Percentiles rank a stretch among this genome's conserved stretches.
phyloP scores from a whole-genome alignment of 2,113 vertebrate species.

The Ranitomeya imitator region DNA sequence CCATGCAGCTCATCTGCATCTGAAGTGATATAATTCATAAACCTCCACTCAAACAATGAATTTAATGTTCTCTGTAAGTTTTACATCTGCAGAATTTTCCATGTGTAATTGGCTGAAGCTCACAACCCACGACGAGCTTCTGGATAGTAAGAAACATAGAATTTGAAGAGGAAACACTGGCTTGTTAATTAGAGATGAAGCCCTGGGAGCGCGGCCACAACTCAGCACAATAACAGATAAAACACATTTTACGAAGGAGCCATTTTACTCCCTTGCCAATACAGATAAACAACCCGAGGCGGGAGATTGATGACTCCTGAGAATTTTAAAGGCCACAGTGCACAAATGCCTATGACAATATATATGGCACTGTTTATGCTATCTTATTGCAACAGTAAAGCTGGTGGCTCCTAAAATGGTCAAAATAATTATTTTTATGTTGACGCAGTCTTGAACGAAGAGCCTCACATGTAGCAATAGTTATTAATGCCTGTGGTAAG shows the following conservation, averaged over 20 bases:
- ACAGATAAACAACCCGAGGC: neutral
- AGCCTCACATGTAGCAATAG: neutral
- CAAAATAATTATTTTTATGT: constrained; percentile 32
- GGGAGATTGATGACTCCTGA: neutral
- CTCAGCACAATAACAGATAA: neutral
- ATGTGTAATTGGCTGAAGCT: neutral
- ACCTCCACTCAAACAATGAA: neutral
- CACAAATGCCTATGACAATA: neutral
- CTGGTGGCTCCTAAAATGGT: neutral
- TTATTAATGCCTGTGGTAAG: neutral
- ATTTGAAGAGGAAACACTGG: neutral
- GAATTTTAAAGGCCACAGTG: neutral
- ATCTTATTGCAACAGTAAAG: constrained; percentile 3
- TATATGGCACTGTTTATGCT: constrained; percentile 8
- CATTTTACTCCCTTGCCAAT: constrained; percentile 24
- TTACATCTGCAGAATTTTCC: neutral
- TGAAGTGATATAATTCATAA: too few species aligned
- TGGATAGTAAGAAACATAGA: neutral
- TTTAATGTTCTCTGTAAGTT: neutral
- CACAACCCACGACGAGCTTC: neutral
- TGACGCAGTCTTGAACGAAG: neutral
- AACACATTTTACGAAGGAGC: neutral
- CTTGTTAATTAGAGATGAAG: neutral
- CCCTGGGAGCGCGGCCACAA: neutral
- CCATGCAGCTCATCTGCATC: too few species aligned